Evolutionary conservation across 2,888 invertebrate species (phyloP), one percentile per base, ranked within the genome.

Genomic region (Aradus depressus): DNA sequence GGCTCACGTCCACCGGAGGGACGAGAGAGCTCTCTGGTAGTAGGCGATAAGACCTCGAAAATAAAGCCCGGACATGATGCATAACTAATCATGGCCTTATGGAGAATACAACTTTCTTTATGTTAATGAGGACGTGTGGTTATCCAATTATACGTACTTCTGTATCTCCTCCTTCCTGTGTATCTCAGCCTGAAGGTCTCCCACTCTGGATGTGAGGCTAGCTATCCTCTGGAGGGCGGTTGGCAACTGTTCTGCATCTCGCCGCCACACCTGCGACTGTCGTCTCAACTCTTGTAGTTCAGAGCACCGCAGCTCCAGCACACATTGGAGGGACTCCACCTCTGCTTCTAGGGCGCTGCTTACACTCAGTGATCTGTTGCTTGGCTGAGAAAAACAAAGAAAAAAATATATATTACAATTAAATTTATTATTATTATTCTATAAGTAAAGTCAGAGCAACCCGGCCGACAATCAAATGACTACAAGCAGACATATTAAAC

Each of bases 261-360:
- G 77, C 35, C 75, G 70, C 47, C 84, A 72, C 61, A 84, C 80
- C 21, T 79, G 77, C 51, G 81, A 76, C 51, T 80, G 76, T 62
- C 80, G 80, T 39, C 81, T 75, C 42, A 93, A 71, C 16, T 84
- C 79, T 1, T 81, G 80, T 63, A 90, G 79, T 70, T 95, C 92
- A 21, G 81, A 79, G 65, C 87, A 87, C 63, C 87, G 83, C 64
- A 95, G 72, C 62, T 93, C 93, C 54, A 95, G 72, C 3, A 95
- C 93, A 31, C 84, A 81, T 57, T 88, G 78, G 54, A 95, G 71
- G 16, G 92, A 92, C 60, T 84, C 81, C 2, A 84, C 81, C 68
- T 89, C 84, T 54, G 80, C 80, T 61, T 80, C 74, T 34, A 84
- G 61, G 44, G 60, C 58, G 41, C 58, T 56, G 38, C 53, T 51